Evolutionary conservation across 2,797 vertebrate genomes (phyloP).

Genomic region (Molossus molossus): DNA sequence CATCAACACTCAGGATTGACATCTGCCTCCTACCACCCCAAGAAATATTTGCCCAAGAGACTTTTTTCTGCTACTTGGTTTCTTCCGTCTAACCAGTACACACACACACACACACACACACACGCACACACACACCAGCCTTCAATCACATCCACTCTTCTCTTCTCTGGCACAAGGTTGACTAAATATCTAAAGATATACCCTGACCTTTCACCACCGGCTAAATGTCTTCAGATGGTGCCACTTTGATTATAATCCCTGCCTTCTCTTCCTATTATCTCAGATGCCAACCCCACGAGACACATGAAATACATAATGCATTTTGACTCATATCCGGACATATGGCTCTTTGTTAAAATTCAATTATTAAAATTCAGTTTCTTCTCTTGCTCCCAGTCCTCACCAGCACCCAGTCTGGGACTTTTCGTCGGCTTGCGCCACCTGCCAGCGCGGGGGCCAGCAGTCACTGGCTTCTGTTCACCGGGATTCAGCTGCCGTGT

Average conservation of each 20-base stretch:
- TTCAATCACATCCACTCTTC: background rate
- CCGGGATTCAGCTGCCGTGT: background rate
- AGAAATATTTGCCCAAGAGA: background rate
- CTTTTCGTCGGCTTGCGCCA: slow-evolving; percentile 76
- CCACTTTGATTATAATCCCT: slow-evolving; percentile 83
- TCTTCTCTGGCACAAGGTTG: slow-evolving; percentile 52
- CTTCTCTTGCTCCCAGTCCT: slow-evolving; percentile 73
- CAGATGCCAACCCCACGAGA: slow-evolving; percentile 83
- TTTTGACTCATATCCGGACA: slow-evolving; percentile 83
- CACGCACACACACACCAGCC: background rate
- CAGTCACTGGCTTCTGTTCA: slow-evolving; percentile 63
- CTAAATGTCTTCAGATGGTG: slow-evolving; percentile 85
- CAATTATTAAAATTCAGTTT: slow-evolving; percentile 79
- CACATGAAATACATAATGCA: slow-evolving; percentile 85
- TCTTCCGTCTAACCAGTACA: background rate
- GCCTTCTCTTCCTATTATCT: slow-evolving; percentile 85
- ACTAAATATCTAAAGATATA: slow-evolving; percentile 66
- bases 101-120: background rate
- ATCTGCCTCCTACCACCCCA: background rate
- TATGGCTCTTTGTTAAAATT: slow-evolving; percentile 83
- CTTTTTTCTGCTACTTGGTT: background rate
- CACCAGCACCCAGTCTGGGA: slow-evolving; percentile 69
- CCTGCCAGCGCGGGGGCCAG: slow-evolving; percentile 55
- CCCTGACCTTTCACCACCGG: slow-evolving; percentile 81
- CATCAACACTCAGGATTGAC: background rate